phyloP scores from a whole-genome alignment of 2,888 invertebrate genomes.

The Drosophila hamatofila region DNA sequence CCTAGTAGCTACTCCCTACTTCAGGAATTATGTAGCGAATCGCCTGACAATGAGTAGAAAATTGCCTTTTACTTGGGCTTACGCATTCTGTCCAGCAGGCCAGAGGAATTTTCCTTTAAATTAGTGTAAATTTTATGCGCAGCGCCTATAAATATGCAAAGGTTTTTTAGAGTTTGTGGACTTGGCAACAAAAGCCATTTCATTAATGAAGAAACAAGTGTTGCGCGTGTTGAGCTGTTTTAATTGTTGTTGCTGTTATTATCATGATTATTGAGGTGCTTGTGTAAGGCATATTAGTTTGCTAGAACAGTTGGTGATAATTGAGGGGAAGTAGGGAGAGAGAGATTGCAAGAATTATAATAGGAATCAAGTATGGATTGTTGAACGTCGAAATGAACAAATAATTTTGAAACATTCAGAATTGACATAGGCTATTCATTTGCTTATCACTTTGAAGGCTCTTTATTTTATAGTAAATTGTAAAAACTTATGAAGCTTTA shows the following conservation, averaged over 20 bases:
- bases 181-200: constrained; percentile 45
- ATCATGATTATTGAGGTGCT: constrained; percentile 4
- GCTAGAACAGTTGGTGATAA: background rate
- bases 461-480: too few species aligned
- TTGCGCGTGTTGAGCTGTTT: constrained; percentile 19
- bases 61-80: constrained; percentile 36
- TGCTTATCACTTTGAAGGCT: too few species aligned
- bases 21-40: constrained; percentile 44
- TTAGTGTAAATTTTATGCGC: constrained; percentile 65
- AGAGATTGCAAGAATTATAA: too few species aligned
- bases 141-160: constrained; percentile 70
- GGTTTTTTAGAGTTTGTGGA: constrained; percentile 24
- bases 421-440: too few species aligned
- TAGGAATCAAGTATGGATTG: background rate
- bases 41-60: constrained; percentile 50
- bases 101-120: constrained; percentile 51
- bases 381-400: too few species aligned
- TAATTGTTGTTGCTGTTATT: constrained; percentile 6
- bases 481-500: too few species aligned
- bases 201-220: constrained; percentile 61
- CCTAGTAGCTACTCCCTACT: background rate
- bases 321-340: too few species aligned
- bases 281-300: constrained; percentile 7
- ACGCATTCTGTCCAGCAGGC: constrained; percentile 1
- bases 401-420: too few species aligned